Conservation (phyloP, 2,888 invertebrate species). For the Steinernema carpocapsae region DNA sequence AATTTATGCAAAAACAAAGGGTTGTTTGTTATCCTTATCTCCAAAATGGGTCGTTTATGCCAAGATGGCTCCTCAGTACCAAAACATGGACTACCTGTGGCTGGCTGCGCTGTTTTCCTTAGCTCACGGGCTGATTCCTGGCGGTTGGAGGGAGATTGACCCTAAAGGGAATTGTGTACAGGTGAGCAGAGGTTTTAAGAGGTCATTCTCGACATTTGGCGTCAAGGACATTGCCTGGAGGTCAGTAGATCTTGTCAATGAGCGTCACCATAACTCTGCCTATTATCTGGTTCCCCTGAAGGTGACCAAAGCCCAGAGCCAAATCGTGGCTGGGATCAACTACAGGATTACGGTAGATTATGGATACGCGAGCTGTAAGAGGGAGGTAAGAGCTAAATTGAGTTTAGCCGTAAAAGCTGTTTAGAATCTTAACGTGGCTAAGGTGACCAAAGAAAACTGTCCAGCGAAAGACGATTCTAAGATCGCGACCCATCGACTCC, state of each 20-base stretch:
- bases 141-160: not conserved
- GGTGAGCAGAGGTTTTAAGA: not conserved
- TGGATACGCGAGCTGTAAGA: not conserved
- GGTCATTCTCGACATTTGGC: not conserved
- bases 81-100: not conserved
- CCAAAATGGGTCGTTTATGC: no score
- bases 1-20: no score
- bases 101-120: not conserved
- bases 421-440: not conserved
- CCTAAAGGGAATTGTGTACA: not conserved
- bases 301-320: not conserved
- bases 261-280: not conserved
- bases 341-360: not conserved
- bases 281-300: not conserved
- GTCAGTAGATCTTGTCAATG: not conserved
- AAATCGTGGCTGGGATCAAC: slow-evolving; percentile 5
- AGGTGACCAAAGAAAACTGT: not conserved
- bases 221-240: slow-evolving; percentile 1
- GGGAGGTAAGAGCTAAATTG: not conserved
- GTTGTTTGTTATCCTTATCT: no score
- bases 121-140: not conserved
- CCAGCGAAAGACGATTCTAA: not conserved
- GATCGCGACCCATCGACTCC: not conserved
- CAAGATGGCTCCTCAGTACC: no score
- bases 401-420: not conserved